Percentiles rank a stretch among this genome's conserved stretches.
Conservation (phyloP, 1,140 invertebrate species). For the Magallana ariakensis region DNA sequence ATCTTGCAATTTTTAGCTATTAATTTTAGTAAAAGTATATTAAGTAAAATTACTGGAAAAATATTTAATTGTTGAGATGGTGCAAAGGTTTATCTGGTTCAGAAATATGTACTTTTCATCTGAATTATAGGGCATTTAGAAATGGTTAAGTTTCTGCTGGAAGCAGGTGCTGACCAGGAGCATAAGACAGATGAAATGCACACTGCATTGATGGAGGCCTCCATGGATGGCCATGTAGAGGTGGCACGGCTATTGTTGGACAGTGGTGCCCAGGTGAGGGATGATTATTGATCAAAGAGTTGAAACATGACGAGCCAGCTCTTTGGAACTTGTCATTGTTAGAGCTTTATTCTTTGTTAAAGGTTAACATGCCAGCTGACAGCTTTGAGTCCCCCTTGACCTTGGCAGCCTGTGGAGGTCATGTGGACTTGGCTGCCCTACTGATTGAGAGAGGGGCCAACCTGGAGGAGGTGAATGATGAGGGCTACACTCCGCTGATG, state of each 20-base stretch:
- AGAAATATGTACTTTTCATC: not conserved
- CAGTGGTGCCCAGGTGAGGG: conserved; percentile 88
- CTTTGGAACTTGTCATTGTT: not conserved
- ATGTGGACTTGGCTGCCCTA: conserved; percentile 95
- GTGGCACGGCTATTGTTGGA: conserved; percentile 81
- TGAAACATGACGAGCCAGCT: not conserved
- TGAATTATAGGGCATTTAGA: conserved; percentile 87
- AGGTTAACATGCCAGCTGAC: conserved; percentile 99
- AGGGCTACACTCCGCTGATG: conserved; percentile 98
- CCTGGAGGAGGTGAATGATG: conserved; percentile 99
- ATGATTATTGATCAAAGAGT: not conserved
- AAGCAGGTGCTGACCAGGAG: conserved; percentile 85
- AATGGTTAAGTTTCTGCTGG: conserved; percentile 86
- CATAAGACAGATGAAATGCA: conserved; percentile 99
- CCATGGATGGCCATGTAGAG: conserved; percentile 96
- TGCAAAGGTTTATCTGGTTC: too few species aligned
- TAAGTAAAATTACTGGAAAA: too few species aligned
- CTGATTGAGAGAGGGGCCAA: conserved; percentile 98
- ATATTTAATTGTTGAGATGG: too few species aligned
- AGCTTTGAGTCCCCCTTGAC: conserved; percentile 99
- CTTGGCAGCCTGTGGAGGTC: conserved; percentile 98
- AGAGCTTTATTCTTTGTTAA: conserved; percentile 43
- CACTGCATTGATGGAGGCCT: conserved; percentile 99
- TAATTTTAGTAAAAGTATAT: too few species aligned
- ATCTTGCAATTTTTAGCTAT: too few species aligned